These are phyloP conservation scores for Mus minutoides DNA, from an alignment of 2,797 vertebrate species.

Conservation along the genomic window DNA sequence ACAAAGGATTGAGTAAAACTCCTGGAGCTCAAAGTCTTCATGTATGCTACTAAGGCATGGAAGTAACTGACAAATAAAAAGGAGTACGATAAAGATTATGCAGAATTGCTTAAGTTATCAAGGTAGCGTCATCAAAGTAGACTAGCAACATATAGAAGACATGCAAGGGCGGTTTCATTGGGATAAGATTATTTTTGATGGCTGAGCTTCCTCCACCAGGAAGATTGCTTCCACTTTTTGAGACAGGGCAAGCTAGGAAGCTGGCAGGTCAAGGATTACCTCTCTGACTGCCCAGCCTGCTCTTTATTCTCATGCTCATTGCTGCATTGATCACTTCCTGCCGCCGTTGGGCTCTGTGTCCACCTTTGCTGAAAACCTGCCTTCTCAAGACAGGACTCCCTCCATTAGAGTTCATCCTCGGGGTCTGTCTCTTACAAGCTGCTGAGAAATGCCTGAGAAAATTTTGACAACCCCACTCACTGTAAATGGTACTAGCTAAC, in stretches of 20 bases:
- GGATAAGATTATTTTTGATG: not conserved
- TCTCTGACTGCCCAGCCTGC: not conserved
- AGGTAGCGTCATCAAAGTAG: not conserved
- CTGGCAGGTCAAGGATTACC: not conserved
- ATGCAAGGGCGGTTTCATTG: not conserved
- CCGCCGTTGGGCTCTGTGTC: too few relatives aligned
- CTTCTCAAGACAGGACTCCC: not conserved
- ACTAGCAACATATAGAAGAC: not conserved
- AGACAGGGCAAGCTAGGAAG: not conserved
- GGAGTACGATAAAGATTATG: not conserved
- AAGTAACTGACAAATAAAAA: not conserved
- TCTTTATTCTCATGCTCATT: not conserved
- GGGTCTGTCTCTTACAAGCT: not conserved
- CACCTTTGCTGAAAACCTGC: not conserved
- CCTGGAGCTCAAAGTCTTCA: not conserved
- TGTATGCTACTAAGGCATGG: not conserved
- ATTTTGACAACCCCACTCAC: not conserved
- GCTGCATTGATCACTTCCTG: too few relatives aligned
- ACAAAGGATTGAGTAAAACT: not conserved
- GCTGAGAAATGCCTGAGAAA: not conserved
- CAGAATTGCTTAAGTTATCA: not conserved
- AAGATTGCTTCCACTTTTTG: not conserved
- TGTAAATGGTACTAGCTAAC: not conserved
- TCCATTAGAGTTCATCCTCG: too few relatives aligned
- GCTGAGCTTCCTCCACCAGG: not conserved